Evolutionary conservation across 1,140 invertebrate genomes (phyloP).

Genomic region (Drosophila nigrodunni): DNA sequence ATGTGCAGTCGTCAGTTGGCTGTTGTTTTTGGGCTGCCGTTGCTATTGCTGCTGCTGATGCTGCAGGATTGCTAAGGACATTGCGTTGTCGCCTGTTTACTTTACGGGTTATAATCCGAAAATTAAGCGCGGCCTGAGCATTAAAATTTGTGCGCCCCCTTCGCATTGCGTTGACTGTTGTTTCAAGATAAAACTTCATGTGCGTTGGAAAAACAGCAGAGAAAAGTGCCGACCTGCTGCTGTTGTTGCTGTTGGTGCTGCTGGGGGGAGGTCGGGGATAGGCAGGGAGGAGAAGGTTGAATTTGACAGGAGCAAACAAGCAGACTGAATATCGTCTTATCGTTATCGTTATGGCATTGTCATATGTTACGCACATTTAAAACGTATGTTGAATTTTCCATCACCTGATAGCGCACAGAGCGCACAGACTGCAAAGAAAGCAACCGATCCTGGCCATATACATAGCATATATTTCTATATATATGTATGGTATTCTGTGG

Average conservation of each 20-base stretch:
- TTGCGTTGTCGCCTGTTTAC: slow-evolving; percentile 69
- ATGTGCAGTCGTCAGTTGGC: slow-evolving; percentile 58
- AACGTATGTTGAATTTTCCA: slow-evolving; percentile 78
- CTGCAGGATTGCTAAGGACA: slow-evolving; percentile 59
- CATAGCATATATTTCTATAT: too few species aligned
- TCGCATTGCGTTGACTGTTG: slow-evolving; percentile 66
- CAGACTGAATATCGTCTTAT: slow-evolving; percentile 59
- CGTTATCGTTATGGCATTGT: slow-evolving; percentile 64
- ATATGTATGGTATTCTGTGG: slow-evolving; percentile 3
- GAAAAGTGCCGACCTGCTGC: slow-evolving; percentile 27
- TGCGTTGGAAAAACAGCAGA: slow-evolving; percentile 74
- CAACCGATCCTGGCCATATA: slow-evolving; percentile 24
- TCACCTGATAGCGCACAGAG: slow-evolving; percentile 57
- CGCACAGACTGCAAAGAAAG: background rate
- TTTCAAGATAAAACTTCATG: slow-evolving; percentile 83
- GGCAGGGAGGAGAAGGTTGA: slow-evolving; percentile 25
- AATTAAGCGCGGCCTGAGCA: slow-evolving; percentile 80
- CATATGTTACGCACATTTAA: slow-evolving; percentile 83
- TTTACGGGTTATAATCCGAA: slow-evolving; percentile 83
- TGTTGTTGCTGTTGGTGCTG: background rate
- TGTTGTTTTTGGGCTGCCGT: slow-evolving; percentile 22
- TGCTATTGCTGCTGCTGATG: background rate
- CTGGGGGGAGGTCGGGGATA: slow-evolving; percentile 21
- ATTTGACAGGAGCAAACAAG: slow-evolving; percentile 49
- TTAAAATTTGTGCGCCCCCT: slow-evolving; percentile 70